Evolutionary conservation across 2,797 vertebrate species (phyloP), one percentile per base, ranked within the genome.

Genomic region (Sarcophilus harrisii): DNA sequence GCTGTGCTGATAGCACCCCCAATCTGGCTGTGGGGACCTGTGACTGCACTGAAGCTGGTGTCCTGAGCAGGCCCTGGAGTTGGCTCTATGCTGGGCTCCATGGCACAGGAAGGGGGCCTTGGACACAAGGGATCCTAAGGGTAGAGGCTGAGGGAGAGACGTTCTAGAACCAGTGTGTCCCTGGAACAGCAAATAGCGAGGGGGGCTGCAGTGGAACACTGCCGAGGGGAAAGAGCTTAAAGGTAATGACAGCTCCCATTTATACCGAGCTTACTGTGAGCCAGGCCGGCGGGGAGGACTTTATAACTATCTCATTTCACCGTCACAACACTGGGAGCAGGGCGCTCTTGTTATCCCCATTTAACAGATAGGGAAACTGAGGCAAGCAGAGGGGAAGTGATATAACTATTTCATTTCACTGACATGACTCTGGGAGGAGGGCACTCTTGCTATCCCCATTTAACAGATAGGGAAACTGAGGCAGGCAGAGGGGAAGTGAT

Each of bases 201-300:
- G 21, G 18, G 8, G 66, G 8, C 73, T 27, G 38, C 38, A 81
- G 11, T 0, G 8, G 6, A 8, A 9, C 38, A 5, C 8, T 81
- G 73, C 27, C 21, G 4, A 45, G 21, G 18, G 66, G 66, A 45
- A 45, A 45, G 66, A 73, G 73, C 21, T 8, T 16, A n/a, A 32
- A 6, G 60, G 32, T 3, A 13, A 62, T 14, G 62, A 66, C 0
- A 73, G 16, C 66, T n/a, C 18, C 16, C 66, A 21, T 12, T 21
- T 6, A 21, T 4, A 21, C 6, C 3, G n/a, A 5, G 10, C n/a
- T 38, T 21, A 18, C 16, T 2, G 18, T 0, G 21, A 9, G 16
- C 62, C 62, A 9, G n/a, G 62, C 62, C 49, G 4, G 18, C 8
- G 1, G 13, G 32, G 16, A 66, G 62, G 13, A 14, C 14, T 66